phyloP scores from a whole-genome alignment of 2,113 vertebrate species.

The human region DNA sequence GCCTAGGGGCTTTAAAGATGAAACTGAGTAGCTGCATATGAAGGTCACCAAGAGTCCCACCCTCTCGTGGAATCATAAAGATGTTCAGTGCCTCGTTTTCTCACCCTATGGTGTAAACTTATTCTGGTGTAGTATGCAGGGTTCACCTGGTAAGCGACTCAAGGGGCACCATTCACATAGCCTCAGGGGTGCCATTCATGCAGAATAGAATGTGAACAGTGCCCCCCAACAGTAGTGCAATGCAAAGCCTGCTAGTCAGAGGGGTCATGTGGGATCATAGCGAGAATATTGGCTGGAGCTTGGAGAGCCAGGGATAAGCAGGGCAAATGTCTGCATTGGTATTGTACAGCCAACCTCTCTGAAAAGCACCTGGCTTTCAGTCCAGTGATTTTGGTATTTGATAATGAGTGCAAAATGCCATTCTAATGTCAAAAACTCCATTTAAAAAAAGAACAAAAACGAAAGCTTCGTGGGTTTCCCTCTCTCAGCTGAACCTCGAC shows the following conservation, averaged over 20 bases:
- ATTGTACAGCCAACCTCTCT: not conserved
- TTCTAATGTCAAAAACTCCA: slow-evolving; percentile 59
- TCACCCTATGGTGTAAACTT: not conserved
- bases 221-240: not conserved
- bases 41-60: not conserved
- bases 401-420: slow-evolving; percentile 58
- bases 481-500: not conserved
- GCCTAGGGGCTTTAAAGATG: not conserved
- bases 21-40: not conserved
- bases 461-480: not conserved
- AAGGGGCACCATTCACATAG: rapidly evolving
- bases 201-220: not conserved
- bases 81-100: not conserved
- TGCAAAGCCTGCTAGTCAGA: not conserved
- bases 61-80: not conserved
- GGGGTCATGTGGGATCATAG: not conserved
- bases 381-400: slow-evolving; percentile 43
- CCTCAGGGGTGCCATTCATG: no score
- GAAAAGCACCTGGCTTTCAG: not conserved
- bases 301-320: not conserved
- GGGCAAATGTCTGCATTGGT: not conserved
- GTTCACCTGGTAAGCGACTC: not conserved
- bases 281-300: not conserved
- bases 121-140: not conserved
- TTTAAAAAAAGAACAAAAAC: slow-evolving; percentile 14